Conservation (phyloP, 2,113 vertebrate genomes). For the Loxodonta africana region DNA sequence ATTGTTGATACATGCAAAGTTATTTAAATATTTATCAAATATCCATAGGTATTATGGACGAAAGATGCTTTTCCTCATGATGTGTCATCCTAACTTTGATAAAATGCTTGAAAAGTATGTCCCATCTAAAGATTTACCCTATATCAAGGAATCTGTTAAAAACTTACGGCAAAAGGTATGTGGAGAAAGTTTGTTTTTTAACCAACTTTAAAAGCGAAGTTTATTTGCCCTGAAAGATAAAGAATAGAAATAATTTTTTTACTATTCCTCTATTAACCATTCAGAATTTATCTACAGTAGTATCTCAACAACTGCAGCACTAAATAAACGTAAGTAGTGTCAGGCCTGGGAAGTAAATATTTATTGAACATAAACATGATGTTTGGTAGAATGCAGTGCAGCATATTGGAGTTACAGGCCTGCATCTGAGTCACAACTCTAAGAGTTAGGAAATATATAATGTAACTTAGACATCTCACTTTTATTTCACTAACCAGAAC, state of each 20-base stretch:
- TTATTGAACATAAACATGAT: constrained; percentile 31
- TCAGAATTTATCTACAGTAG: background rate
- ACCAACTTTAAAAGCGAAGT: constrained; percentile 40
- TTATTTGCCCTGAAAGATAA: constrained; percentile 16
- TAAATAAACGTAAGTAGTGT: background rate
- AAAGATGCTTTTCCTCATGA: constrained; percentile 94
- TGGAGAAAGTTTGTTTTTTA: constrained; percentile 58
- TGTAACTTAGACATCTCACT: background rate
- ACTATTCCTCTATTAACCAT: constrained; percentile 16
- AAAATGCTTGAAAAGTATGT: constrained; percentile 94
- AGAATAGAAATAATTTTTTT: constrained; percentile 33
- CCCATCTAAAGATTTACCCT: constrained; percentile 92
- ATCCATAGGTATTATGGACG: constrained; percentile 93
- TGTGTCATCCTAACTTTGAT: constrained; percentile 94
- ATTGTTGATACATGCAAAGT: constrained; percentile 11
- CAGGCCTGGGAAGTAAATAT: background rate
- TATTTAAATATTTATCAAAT: constrained; percentile 64
- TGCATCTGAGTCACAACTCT: constrained; percentile 35
- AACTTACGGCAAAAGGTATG: constrained; percentile 94
- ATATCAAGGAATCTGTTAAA: constrained; percentile 92
- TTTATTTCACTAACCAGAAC: constrained; percentile 27
- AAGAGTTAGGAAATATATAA: constrained; percentile 14
- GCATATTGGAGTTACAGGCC: background rate
- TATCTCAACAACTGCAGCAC: background rate
- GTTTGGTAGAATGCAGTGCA: background rate